phyloP scores from a whole-genome alignment of 1,140 invertebrate species.

The Magallana gigas region DNA sequence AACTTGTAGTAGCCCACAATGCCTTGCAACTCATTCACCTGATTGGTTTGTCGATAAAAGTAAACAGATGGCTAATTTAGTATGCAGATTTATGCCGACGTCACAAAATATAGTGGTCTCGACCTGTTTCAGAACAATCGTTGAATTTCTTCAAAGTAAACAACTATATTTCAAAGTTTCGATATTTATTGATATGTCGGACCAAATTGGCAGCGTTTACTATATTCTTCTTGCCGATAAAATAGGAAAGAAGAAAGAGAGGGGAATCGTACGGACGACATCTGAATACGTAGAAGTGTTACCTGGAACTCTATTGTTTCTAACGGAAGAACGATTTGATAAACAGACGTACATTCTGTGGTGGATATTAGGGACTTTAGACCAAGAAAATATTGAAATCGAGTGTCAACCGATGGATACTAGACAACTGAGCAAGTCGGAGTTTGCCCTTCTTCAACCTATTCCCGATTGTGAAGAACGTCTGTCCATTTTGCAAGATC shows the following conservation, averaged over 20 bases:
- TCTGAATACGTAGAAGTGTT: constrained; percentile 67
- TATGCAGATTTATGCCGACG: no score
- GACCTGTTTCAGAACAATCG: no score
- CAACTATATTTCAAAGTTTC: not conserved
- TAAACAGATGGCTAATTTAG: no score
- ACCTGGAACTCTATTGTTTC: constrained; percentile 65
- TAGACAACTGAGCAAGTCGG: constrained; percentile 54
- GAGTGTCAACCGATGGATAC: constrained; percentile 60
- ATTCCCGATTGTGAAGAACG: constrained; percentile 72
- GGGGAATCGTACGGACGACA: constrained; percentile 55
- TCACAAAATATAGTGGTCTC: no score
- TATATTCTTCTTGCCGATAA: constrained; percentile 67
- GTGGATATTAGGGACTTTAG: constrained; percentile 65
- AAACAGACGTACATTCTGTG: constrained; percentile 43
- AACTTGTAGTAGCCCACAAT: no score
- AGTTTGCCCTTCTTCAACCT: constrained; percentile 65
- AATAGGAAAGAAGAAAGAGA: constrained; percentile 70
- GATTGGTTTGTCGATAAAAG: no score
- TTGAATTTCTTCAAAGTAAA: not conserved
- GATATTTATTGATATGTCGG: constrained; percentile 52
- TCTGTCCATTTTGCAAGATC: constrained; percentile 68
- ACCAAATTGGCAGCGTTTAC: constrained; percentile 51
- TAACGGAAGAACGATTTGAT: constrained; percentile 52
- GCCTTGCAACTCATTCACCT: no score
- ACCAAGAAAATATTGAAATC: constrained; percentile 67